A percentile compares a stretch with the other conserved stretches of the same genome.
These are phyloP conservation scores for Anoura caudifer DNA, from an alignment of 2,113 vertebrate genomes.

Conservation along the genomic window DNA sequence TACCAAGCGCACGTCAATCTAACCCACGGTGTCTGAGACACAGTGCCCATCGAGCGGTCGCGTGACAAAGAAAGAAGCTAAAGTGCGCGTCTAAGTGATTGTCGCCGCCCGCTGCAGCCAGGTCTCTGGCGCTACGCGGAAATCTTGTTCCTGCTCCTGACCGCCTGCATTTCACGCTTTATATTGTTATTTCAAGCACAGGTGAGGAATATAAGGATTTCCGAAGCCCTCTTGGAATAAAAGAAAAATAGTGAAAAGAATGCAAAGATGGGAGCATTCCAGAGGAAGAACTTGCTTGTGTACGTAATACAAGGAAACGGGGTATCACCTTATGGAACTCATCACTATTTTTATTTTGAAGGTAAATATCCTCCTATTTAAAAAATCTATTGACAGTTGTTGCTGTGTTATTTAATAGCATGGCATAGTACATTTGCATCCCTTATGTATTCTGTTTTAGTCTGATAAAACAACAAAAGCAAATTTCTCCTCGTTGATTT, in stretches of 20 bases:
- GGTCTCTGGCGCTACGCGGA: too few relatives aligned
- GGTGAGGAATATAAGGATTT: not conserved
- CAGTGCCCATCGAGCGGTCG: not conserved
- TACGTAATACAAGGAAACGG: not conserved
- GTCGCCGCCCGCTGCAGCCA: too few relatives aligned
- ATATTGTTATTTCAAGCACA: not conserved
- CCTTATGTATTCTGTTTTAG: not conserved
- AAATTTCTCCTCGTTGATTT: not conserved
- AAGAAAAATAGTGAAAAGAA: not conserved
- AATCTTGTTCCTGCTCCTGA: not conserved
- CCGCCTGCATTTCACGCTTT: not conserved
- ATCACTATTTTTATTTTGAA: not conserved
- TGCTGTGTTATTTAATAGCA: not conserved
- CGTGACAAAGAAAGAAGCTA: not conserved
- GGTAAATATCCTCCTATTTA: not conserved
- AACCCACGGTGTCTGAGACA: not conserved
- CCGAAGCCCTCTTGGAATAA: not conserved
- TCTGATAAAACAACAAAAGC: too few relatives aligned
- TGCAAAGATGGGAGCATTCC: not conserved
- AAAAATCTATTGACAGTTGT: too few relatives aligned
- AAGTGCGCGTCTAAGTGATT: not conserved
- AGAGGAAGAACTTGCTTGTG: not conserved
- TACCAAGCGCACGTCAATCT: not conserved
- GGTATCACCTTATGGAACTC: not conserved
- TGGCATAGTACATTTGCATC: not conserved